Base-by-base conservation (phyloP, 1,140 invertebrate genomes). In the Nixonia krombeini region DNA sequence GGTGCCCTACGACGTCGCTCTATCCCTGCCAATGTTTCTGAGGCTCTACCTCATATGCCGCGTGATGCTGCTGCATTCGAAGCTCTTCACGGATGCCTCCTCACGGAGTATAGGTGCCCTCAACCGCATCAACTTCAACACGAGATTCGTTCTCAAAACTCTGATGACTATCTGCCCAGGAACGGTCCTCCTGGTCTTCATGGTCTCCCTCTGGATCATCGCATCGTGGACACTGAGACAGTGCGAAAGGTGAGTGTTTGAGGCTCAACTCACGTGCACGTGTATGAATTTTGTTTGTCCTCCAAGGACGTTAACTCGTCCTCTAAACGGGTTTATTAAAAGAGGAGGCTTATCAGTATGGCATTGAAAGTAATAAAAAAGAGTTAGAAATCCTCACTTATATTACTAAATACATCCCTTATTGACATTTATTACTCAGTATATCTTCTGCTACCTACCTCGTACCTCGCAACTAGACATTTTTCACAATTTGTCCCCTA, bases 101-200 rank as follows among this genome's bases (percentile, higher is more conserved):
- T 96, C 94, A 42, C 88, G 93, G 79, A 93, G 92, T 86, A 94
- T 94, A 88, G 97, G 97, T 78, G 98, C 98, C 76, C 90, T 99
- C 77, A 99, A 99, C 90, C 91, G 97, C 79, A 99, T 99, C 86
- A 99, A 99, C 88, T 99, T 99, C 89, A 99, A 99, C 87, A 99
- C 98, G 76, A 90, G 92, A 87, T 99, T 99, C 87, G 97, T 99
- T 76, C 90, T 99, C 76, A 99, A 99, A 88, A 99, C 98, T 38
- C 87, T 99, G 70, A 99, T 99, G 98, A 99, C 97, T 78, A 98
- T 99, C 80, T 99, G 97, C 86, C 98, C 98, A 16, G 98, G 97
- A 69, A 99, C 97, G 38, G 96, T 99, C 53, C 89, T 99, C 70
- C 88, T 98, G 62, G 96, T 99, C 49, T 98, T 99, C 87, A 99